A percentile compares a stretch with the other conserved stretches of the same genome.
Evolutionary conservation across 2,797 vertebrate species (phyloP).

Genomic region (Antrozous pallidus): DNA sequence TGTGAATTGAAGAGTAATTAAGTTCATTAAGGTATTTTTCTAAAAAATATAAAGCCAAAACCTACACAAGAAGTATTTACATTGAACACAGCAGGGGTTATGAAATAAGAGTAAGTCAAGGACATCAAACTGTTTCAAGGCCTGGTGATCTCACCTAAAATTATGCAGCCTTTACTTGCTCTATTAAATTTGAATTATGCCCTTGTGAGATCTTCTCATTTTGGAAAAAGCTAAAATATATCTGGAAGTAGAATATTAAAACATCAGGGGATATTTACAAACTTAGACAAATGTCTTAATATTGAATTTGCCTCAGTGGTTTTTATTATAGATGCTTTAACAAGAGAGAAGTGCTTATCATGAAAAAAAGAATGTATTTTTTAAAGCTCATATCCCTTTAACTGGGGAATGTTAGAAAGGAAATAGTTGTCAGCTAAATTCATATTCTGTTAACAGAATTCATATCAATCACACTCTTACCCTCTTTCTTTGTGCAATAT

Average conservation of each 20-base stretch:
- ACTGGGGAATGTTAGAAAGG: neutral
- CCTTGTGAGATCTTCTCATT: constrained; percentile 25
- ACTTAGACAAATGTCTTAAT: neutral
- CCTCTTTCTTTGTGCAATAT: neutral
- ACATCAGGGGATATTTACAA: neutral
- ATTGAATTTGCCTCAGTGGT: neutral
- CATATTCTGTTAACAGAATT: neutral
- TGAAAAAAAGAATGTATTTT: neutral
- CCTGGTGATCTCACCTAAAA: constrained; percentile 54
- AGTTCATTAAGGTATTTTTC: constrained; percentile 49
- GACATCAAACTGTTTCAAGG: constrained; percentile 56
- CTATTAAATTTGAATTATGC: constrained; percentile 56
- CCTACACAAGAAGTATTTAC: neutral
- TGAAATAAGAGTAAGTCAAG: constrained; percentile 66
- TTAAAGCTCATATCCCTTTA: neutral
- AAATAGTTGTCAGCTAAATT: neutral
- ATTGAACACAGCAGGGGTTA: neutral
- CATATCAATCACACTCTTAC: neutral
- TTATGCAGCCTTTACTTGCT: constrained; percentile 44
- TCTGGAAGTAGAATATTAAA: constrained; percentile 7
- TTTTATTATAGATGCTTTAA: constrained; percentile 1
- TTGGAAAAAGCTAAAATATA: constrained; percentile 11
- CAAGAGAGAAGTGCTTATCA: neutral
- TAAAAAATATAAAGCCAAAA: constrained; percentile 27
- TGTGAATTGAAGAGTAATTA: constrained; percentile 49